Evolutionary conservation across 35 echinoderm and acorn worm genomes (phyloP).

Genomic region (Apostichopus japonicus): DNA sequence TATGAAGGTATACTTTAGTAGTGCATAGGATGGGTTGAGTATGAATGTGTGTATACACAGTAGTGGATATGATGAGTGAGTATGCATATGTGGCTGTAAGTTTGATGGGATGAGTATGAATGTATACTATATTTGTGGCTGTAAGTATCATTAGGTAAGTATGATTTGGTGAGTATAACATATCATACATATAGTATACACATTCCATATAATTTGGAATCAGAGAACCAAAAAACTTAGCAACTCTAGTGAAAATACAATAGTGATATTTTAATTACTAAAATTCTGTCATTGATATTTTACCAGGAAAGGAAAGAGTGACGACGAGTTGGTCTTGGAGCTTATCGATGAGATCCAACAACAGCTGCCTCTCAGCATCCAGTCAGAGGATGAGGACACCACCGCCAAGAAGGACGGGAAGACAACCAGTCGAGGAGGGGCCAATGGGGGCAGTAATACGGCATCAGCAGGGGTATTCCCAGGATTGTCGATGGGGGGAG

Average conservation of each 20-base stretch:
- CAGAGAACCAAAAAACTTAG: no score
- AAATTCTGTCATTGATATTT: no score
- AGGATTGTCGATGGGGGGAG: conserved; percentile 5
- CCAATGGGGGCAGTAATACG: neutral
- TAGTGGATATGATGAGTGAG: no score
- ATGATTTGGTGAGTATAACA: no score
- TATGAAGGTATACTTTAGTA: neutral
- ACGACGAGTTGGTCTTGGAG: conserved; percentile 88
- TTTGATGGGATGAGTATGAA: conserved; percentile 78
- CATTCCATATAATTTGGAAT: no score
- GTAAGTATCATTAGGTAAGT: no score
- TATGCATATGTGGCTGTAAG: neutral
- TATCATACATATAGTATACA: no score
- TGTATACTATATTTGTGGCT: neutral
- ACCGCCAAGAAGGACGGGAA: conserved; percentile 30
- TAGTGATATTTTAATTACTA: no score
- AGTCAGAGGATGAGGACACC: conserved; percentile 59
- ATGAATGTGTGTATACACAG: neutral
- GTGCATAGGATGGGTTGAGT: no score
- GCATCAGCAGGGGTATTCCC: conserved; percentile 3
- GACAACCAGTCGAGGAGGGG: neutral
- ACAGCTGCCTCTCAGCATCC: conserved; percentile 76
- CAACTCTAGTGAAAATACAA: no score
- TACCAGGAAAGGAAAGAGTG: conserved; percentile 78
- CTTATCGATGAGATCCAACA: conserved; percentile 82